Base-by-base conservation (phyloP, 1,140 invertebrate species). In the Cherax quadricarinatus region DNA sequence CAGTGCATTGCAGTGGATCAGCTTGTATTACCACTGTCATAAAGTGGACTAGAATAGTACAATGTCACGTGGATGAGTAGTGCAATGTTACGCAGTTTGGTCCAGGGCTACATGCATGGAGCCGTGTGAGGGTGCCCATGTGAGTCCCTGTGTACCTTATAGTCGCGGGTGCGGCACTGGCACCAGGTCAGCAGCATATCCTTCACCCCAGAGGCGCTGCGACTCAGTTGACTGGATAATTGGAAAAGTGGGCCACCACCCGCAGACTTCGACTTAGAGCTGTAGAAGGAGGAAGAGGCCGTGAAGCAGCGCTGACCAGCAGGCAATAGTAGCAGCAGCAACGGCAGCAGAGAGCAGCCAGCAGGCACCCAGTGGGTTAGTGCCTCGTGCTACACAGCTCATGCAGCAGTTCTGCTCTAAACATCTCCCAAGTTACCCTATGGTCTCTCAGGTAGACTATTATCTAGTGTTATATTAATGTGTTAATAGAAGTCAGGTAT, bases 101-200 rank as follows among this genome's bases (percentile, higher is more conserved):
- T 86, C 85, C 70, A 9, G 48, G 85, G 85, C 85, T 73, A 86
- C 85, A 86, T 86, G 85, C 85, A 86, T 75, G 85, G 70, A 75
- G 85, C 85, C 85, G 14, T n/a, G 30, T 75, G 70, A 75, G 48
- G 85, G 30, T 48, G 21, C 79, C 79, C 48, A 51, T 81, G 79
- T 81, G 48, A 83, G 81, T 16, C 81, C 81, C 81, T 78, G 78
- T 93, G 88, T 97, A 99, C 98, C 97, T 99, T 97, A 96, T 99
- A 99, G 95, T 98, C 98, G 96, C 97, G 97, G 94, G 98, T 99
- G 96, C 99, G 98, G 95, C 97, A 97, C 95, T 98, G 98, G 96
- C 98, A 98, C 99, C 99, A 99, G 95, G 97, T 96, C 95, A 99
- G 96, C 94, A 99, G 96, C 95, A 98, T 97, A 95, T 99, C 98